These are phyloP conservation scores for Anguilla anguilla DNA, from an alignment of 2,797 vertebrate genomes.

Conservation along the genomic window DNA sequence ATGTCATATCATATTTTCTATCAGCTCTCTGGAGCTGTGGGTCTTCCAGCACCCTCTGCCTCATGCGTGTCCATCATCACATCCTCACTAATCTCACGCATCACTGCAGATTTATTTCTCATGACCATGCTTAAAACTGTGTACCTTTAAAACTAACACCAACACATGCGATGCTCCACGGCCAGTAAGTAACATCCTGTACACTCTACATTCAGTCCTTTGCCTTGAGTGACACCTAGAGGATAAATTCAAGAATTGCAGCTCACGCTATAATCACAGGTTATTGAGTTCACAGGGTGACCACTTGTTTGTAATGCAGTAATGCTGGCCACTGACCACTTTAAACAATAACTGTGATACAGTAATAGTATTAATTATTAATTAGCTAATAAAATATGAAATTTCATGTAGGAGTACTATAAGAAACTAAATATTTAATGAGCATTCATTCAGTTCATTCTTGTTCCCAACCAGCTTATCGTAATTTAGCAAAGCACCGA, in stretches of 20 bases:
- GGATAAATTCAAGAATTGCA: slow-evolving; percentile 37
- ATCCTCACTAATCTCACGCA: not conserved
- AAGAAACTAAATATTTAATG: not conserved
- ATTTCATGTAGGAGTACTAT: not conserved
- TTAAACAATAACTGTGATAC: not conserved
- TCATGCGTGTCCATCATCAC: not conserved
- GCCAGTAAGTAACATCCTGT: not conserved
- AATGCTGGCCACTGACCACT: not conserved
- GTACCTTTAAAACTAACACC: not conserved
- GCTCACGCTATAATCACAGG: not conserved
- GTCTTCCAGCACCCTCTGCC: not conserved
- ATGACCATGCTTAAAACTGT: not conserved
- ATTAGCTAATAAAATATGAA: not conserved
- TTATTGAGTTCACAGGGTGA: not conserved
- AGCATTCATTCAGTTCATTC: not conserved
- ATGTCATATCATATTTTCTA: not conserved
- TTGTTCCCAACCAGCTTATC: not conserved
- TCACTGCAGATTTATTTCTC: slow-evolving; percentile 18
- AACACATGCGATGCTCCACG: not conserved
- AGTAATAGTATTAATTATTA: not conserved
- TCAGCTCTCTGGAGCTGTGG: slow-evolving; percentile 21
- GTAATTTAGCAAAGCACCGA: not conserved
- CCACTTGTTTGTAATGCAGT: not conserved
- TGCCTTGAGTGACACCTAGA: slow-evolving; percentile 54
- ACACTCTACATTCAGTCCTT: not conserved